A percentile compares a stretch with the other conserved stretches of the same genome.
phyloP scores from a whole-genome alignment of 1,140 invertebrate species.

The Drosophila sp. region DNA sequence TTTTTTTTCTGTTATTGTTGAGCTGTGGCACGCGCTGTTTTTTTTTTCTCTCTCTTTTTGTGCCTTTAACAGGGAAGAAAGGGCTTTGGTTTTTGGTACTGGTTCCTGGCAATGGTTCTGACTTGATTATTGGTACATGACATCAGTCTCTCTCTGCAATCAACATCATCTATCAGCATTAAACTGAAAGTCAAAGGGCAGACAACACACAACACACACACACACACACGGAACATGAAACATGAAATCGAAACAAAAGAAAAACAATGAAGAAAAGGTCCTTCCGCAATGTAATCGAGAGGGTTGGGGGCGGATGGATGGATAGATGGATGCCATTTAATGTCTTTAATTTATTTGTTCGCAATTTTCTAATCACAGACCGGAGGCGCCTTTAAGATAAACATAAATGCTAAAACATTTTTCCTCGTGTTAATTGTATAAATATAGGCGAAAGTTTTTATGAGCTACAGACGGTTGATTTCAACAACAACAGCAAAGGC shows the following conservation, averaged over 20 bases:
- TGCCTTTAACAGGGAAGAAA: slow-evolving; percentile 47
- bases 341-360: slow-evolving; percentile 70
- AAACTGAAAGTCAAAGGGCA: slow-evolving; percentile 58
- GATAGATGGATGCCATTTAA: slow-evolving; percentile 30
- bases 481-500: slow-evolving; percentile 23
- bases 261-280: slow-evolving; percentile 36
- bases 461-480: slow-evolving; percentile 61
- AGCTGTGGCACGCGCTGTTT: slow-evolving; percentile 49
- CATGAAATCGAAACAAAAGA: slow-evolving; percentile 23
- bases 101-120: slow-evolving; percentile 48
- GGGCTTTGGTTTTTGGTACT: slow-evolving; percentile 36
- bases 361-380: slow-evolving; percentile 74
- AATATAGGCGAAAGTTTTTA: slow-evolving; percentile 77
- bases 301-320: too few relatives aligned
- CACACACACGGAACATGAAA: too few relatives aligned
- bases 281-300: slow-evolving; percentile 4
- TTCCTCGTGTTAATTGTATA: slow-evolving; percentile 73
- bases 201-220: slow-evolving; percentile 15
- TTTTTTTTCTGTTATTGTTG: slow-evolving; percentile 12
- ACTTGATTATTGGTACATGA: slow-evolving; percentile 77
- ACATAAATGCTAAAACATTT: slow-evolving; percentile 56
- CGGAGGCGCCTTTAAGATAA: slow-evolving; percentile 68
- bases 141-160: slow-evolving; percentile 71
- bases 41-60: slow-evolving; percentile 6
- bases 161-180: slow-evolving; percentile 79